These are phyloP conservation scores for Chelonoidis abingdonii DNA, from an alignment of 2,113 vertebrate genomes.

Conservation along the genomic window DNA sequence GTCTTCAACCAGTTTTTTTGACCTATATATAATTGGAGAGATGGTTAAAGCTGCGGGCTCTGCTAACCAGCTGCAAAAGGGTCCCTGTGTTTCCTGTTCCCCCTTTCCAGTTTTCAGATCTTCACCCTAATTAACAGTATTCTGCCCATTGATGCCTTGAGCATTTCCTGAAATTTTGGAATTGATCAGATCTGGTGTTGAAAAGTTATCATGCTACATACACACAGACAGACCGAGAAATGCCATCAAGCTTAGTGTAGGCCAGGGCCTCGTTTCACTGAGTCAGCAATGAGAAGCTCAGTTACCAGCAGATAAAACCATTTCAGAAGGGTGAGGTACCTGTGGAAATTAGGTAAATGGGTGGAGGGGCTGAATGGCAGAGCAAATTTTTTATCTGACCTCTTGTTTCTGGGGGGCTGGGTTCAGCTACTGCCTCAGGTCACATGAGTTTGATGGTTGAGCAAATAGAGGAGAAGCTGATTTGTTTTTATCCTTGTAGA, in stretches of 20 bases:
- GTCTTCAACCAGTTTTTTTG: background rate
- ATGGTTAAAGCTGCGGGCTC: background rate
- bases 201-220: rapidly evolving
- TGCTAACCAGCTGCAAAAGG: background rate
- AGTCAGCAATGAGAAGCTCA: background rate
- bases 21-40: background rate
- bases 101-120: background rate
- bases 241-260: background rate
- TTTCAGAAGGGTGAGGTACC: background rate
- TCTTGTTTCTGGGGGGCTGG: background rate
- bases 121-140: background rate
- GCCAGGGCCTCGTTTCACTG: background rate
- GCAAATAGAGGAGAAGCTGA: background rate
- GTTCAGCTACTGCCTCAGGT: constrained; percentile 6
- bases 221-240: background rate
- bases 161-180: background rate
- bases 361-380: background rate
- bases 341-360: background rate
- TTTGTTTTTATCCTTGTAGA: background rate
- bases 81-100: background rate
- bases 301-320: background rate
- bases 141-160: background rate
- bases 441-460: background rate
- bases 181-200: background rate
- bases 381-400: background rate